Conservation (phyloP, 1,140 invertebrate species). For the Hyphantria cunea region DNA sequence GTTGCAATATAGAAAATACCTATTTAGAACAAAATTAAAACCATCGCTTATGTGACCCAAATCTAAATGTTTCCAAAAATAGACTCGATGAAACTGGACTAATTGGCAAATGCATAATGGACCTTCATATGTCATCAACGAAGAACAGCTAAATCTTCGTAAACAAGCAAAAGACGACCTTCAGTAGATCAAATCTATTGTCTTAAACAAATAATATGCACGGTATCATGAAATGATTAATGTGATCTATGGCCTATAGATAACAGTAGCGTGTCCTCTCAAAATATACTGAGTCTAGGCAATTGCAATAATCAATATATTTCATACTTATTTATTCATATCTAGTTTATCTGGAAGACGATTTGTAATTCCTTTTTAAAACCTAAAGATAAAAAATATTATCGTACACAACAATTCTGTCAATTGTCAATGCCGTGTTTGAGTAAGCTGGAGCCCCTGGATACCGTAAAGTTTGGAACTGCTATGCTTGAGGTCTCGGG, state of each 20-base stretch:
- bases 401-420: no score
- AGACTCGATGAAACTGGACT: neutral
- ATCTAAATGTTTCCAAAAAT: no score
- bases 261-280: constrained; percentile 5
- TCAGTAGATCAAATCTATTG: constrained; percentile 24
- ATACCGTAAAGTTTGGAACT: no score
- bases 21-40: neutral
- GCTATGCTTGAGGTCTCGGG: no score
- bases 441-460: no score
- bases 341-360: no score
- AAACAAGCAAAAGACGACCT: constrained; percentile 10
- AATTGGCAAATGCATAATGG: neutral
- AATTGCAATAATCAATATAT: constrained; percentile 1
- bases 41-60: no score
- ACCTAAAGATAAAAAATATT: no score
- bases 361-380: no score
- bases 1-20: no score
- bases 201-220: constrained; percentile 26
- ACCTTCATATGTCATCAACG: constrained; percentile 1
- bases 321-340: no score
- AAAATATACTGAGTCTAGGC: constrained; percentile 12
- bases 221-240: constrained; percentile 26
- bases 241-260: constrained; percentile 27
- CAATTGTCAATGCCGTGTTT: no score
- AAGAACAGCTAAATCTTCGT: neutral